These are phyloP conservation scores for Empidonax traillii DNA, from an alignment of 2,113 vertebrate species.

Conservation along the genomic window DNA sequence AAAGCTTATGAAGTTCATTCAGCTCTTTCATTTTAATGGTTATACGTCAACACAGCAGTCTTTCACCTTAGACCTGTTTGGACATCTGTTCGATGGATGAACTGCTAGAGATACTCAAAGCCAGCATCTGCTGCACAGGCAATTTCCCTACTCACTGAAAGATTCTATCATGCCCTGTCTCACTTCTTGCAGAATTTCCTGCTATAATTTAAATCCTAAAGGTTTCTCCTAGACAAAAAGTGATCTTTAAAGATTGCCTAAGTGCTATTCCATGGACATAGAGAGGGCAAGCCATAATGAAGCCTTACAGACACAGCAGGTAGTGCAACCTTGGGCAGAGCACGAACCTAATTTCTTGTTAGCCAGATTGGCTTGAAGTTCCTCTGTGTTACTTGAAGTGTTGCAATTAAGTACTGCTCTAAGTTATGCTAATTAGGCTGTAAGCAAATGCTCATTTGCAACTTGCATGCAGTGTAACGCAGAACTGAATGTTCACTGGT, in stretches of 20 bases:
- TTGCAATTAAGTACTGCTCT: constrained; percentile 30
- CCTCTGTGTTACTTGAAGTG: background rate
- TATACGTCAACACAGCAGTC: background rate
- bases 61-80: background rate
- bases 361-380: background rate
- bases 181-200: background rate
- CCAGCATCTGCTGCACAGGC: background rate
- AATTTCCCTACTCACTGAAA: background rate
- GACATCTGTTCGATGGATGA: background rate
- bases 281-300: background rate
- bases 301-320: background rate
- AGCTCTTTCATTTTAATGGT: background rate
- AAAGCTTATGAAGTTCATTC: background rate
- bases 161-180: background rate
- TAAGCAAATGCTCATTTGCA: constrained; percentile 47
- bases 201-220: background rate
- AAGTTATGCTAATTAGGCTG: constrained; percentile 30
- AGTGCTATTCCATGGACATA: background rate
- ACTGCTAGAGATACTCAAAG: background rate
- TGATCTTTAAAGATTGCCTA: background rate
- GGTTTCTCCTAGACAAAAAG: background rate
- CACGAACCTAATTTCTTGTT: background rate
- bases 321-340: background rate
- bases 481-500: constrained; percentile 17
- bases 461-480: background rate